These are phyloP conservation scores for Prionailurus bengalensis DNA, from an alignment of 2,113 vertebrate genomes.

Conservation along the genomic window DNA sequence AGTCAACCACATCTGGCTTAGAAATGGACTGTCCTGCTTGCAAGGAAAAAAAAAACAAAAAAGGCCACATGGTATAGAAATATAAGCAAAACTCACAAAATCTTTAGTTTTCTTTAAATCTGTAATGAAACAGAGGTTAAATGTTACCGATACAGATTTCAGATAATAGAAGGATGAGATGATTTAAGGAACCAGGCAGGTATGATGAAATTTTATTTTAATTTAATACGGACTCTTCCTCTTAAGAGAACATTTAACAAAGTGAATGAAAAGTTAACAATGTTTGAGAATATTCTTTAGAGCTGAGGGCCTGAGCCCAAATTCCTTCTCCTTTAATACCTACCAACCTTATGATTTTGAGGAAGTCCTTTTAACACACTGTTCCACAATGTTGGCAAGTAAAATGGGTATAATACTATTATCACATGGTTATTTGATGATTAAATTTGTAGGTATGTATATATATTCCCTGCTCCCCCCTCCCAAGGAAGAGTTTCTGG, in stretches of 20 bases:
- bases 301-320: not conserved
- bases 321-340: not conserved
- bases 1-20: slow-evolving; percentile 47
- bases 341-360: not conserved
- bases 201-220: not conserved
- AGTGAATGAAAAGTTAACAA: not conserved
- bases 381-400: not conserved
- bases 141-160: not conserved
- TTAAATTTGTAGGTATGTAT: not conserved
- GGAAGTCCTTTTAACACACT: not conserved
- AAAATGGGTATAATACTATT: not conserved
- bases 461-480: not conserved
- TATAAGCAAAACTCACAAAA: slow-evolving; percentile 11
- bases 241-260: not conserved
- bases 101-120: slow-evolving; percentile 1
- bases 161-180: slow-evolving; percentile 3
- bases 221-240: not conserved
- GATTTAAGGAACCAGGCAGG: not conserved
- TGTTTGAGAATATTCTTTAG: not conserved
- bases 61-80: not conserved
- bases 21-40: slow-evolving; percentile 31
- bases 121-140: not conserved
- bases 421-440: not conserved
- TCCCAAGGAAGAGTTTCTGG: not conserved
- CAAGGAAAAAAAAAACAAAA: slow-evolving; percentile 12